These are phyloP conservation scores for Pollenia angustigena DNA, from an alignment of 2,888 invertebrate genomes.

Conservation along the genomic window DNA sequence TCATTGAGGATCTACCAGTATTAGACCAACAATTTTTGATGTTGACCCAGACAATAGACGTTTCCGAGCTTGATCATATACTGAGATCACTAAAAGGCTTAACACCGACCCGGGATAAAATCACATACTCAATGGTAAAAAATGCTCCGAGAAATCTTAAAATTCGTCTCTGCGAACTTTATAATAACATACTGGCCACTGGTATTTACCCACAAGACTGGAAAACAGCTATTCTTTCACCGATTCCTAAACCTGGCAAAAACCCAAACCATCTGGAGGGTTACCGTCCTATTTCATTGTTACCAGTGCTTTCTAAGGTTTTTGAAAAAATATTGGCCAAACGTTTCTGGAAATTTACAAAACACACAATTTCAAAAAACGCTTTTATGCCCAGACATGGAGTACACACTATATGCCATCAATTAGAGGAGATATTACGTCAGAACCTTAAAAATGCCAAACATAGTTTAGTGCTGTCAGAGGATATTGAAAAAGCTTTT, in stretches of 20 bases:
- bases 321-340: constrained; percentile 21
- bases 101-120: too few relatives aligned
- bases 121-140: too few relatives aligned
- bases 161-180: neutral
- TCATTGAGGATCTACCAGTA: neutral
- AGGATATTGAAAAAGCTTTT: constrained; percentile 40
- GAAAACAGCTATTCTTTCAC: constrained; percentile 14
- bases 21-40: too few relatives aligned
- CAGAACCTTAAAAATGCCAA: neutral
- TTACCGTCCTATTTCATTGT: too few relatives aligned
- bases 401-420: constrained; percentile 41
- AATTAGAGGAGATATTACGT: constrained; percentile 4
- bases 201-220: constrained; percentile 32
- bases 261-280: neutral
- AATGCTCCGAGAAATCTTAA: too few relatives aligned
- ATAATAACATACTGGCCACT: constrained; percentile 1
- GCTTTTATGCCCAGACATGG: constrained; percentile 35
- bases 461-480: constrained; percentile 23
- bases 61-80: too few relatives aligned
- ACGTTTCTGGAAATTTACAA: constrained; percentile 22
- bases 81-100: too few relatives aligned
- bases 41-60: too few relatives aligned
- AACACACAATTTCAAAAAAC: neutral
- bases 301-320: constrained; percentile 21
- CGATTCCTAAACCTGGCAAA: constrained; percentile 4